phyloP scores from a whole-genome alignment of 2,113 vertebrate species.

The Noturus placidus region DNA sequence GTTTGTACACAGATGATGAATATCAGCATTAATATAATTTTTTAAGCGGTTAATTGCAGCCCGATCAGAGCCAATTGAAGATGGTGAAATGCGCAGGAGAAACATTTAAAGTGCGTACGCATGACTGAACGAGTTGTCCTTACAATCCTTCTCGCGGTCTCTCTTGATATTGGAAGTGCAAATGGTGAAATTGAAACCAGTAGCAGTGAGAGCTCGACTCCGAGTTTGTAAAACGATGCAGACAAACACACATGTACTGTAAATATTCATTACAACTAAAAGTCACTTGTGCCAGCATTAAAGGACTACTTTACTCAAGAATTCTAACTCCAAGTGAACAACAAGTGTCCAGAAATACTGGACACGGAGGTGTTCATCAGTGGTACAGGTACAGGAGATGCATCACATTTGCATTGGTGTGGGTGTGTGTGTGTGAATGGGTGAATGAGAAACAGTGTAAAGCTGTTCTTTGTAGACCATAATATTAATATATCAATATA shows the following conservation, averaged over 20 bases:
- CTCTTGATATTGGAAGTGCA: not conserved
- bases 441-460: too few species aligned
- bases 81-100: not conserved
- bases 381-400: not conserved
- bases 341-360: not conserved
- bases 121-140: not conserved
- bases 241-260: not conserved
- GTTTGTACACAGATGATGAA: not conserved
- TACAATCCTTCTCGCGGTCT: not conserved
- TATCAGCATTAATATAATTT: not conserved
- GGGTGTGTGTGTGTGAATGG: too few species aligned
- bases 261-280: not conserved
- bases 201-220: not conserved
- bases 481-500: too few species aligned
- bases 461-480: too few species aligned
- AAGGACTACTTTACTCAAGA: not conserved
- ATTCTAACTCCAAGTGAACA: not conserved
- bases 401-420: too few species aligned
- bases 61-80: not conserved
- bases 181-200: not conserved
- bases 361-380: not conserved
- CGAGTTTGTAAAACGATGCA: not conserved
- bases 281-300: not conserved
- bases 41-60: not conserved
- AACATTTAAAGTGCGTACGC: not conserved